A percentile compares a stretch with the other conserved stretches of the same genome.
Evolutionary conservation across 2,888 invertebrate genomes (phyloP).

Genomic region (Drosophila pseudotakahashii): DNA sequence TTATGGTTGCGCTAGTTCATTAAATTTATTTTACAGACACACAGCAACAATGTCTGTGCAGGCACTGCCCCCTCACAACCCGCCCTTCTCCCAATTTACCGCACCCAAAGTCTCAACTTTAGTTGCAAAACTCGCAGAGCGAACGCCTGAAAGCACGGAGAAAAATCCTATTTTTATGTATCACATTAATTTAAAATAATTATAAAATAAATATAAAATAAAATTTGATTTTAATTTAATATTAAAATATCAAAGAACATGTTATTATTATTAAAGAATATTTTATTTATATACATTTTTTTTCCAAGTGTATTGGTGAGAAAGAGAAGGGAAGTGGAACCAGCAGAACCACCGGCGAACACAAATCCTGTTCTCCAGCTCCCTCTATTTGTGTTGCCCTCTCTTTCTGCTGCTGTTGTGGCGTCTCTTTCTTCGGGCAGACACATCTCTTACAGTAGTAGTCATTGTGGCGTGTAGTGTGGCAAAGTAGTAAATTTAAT

Average conservation of each 20-base stretch:
- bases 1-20: slow-evolving; percentile 78
- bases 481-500: slow-evolving; percentile 80
- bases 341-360: slow-evolving; percentile 23
- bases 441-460: slow-evolving; percentile 55
- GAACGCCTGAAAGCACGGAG: background rate
- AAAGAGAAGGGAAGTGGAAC: slow-evolving; percentile 12
- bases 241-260: too few relatives aligned
- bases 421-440: slow-evolving; percentile 7
- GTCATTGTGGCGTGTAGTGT: slow-evolving; percentile 49
- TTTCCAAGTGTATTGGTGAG: background rate
- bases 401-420: slow-evolving; percentile 3
- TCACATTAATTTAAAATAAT: too few relatives aligned
- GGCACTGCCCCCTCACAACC: slow-evolving; percentile 5
- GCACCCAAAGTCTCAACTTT: slow-evolving; percentile 40
- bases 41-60: slow-evolving; percentile 71
- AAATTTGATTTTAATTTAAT: too few relatives aligned
- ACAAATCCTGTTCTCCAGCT: slow-evolving; percentile 25
- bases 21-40: slow-evolving; percentile 77
- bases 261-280: too few relatives aligned
- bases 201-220: too few relatives aligned
- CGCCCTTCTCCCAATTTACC: slow-evolving; percentile 16
- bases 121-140: slow-evolving; percentile 36
- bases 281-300: too few relatives aligned
- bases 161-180: background rate
- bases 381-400: slow-evolving; percentile 6